A percentile compares a stretch with the other conserved stretches of the same genome.
phyloP scores from a whole-genome alignment of 1,140 invertebrate species.

The Proales similis region DNA sequence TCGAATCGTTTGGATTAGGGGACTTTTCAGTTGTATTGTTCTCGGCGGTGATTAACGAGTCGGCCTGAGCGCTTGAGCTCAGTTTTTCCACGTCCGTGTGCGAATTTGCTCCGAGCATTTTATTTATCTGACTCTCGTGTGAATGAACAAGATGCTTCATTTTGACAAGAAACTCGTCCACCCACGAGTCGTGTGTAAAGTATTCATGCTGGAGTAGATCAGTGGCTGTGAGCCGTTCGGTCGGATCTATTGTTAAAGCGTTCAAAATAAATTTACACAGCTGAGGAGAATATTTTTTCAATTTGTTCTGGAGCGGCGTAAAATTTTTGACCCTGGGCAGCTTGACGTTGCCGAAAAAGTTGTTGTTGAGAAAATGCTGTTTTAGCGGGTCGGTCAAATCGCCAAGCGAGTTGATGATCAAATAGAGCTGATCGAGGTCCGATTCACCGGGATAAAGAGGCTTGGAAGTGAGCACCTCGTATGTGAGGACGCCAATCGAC shows the following conservation, averaged over 20 bases:
- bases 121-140: too few relatives aligned
- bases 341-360: slow-evolving; percentile 30
- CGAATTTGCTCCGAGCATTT: too few relatives aligned
- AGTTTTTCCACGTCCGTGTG: too few relatives aligned
- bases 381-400: slow-evolving; percentile 31
- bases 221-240: slow-evolving; percentile 16
- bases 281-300: slow-evolving; percentile 17
- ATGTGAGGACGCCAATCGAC: slow-evolving; percentile 52
- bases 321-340: slow-evolving; percentile 25
- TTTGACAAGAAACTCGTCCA: slow-evolving; percentile 23
- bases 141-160: too few relatives aligned
- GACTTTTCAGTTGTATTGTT: too few relatives aligned
- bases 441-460: slow-evolving; percentile 54
- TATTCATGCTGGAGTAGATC: slow-evolving; percentile 23
- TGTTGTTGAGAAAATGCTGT: slow-evolving; percentile 20
- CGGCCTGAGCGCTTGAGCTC: too few relatives aligned
- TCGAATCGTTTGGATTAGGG: too few relatives aligned
- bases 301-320: slow-evolving; percentile 22
- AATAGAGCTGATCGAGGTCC: slow-evolving; percentile 54
- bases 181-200: slow-evolving; percentile 11
- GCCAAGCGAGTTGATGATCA: slow-evolving; percentile 53
- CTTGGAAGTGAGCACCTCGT: slow-evolving; percentile 52
- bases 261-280: slow-evolving; percentile 17
- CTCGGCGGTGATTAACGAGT: too few relatives aligned
- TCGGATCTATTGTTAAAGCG: slow-evolving; percentile 20